Base-by-base conservation (phyloP, 2,888 invertebrate species). In the Aelia acuminata region DNA sequence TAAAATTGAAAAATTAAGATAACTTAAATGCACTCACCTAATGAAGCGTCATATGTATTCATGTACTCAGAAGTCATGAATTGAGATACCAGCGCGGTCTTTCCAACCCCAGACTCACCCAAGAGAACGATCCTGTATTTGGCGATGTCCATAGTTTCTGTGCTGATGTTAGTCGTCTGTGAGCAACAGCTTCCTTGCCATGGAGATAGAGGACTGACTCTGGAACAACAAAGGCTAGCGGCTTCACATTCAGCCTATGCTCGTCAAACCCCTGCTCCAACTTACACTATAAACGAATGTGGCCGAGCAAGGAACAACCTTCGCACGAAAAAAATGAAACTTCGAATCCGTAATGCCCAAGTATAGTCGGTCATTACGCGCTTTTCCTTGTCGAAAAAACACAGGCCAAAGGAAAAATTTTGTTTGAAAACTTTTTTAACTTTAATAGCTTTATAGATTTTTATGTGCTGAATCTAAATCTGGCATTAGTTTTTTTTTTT, bases 51-150 rank as follows among this genome's bases (percentile, higher is more conserved):
- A 92, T 98, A 98, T 0, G 98, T 97, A 93, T 98, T 97, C 96
- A 98, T 97, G 92, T 98, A 98, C 91, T 98, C 98, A 90, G 97
- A 97, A 49, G 98, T 98, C 97, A 97, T 97, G 92, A 98, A 98
- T 92, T 98, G 98, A 0, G 96, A 96, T 2, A 97, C 97, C 47
- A 98, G 93, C 1, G 98, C 97, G 0, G 97, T 96, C 93, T 98
- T 98, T 4, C 98, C 98, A 26, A 97, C 97, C 0, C 97, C 97
- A 0, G 97, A 95, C 91, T 97, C 96, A 94, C 93, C 93, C 18
- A 91, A 89, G 35, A 91, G 90, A 31, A 91, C 90, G 84, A 91
- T 91, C 95, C 96, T 22, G 95, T 96, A 92, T 85, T 92, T 92
- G 11, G 91, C 91, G 88, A 93, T 92, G 86, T 92, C 92, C 85